These are phyloP conservation scores for Genyomyrus donnyi DNA, from an alignment of 2,113 vertebrate species.

Conservation along the genomic window DNA sequence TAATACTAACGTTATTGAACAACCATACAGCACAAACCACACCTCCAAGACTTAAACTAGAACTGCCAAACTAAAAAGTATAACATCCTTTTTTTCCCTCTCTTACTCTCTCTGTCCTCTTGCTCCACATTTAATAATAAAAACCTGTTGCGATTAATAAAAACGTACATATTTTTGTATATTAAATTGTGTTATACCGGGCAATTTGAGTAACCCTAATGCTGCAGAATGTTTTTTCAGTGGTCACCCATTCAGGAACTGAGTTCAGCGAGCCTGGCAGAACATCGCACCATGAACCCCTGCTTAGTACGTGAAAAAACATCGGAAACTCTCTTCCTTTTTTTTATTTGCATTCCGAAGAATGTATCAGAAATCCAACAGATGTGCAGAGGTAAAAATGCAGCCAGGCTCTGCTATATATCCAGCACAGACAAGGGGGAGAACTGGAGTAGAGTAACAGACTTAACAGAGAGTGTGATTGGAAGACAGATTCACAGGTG, in stretches of 20 bases:
- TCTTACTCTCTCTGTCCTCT: background rate
- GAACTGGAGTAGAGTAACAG: slow-evolving; percentile 69
- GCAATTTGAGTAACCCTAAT: background rate
- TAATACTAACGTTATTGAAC: background rate
- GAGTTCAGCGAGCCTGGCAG: slow-evolving; percentile 41
- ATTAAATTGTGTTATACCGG: background rate
- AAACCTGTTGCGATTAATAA: background rate
- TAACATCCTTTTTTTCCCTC: background rate
- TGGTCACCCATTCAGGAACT: slow-evolving; percentile 58
- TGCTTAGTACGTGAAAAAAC: slow-evolving; percentile 64
- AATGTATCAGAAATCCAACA: slow-evolving; percentile 67
- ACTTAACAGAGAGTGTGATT: slow-evolving; percentile 75
- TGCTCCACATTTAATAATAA: background rate
- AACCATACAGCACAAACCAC: background rate
- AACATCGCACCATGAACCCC: slow-evolving; percentile 67
- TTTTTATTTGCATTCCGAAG: slow-evolving; percentile 75
- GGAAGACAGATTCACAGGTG: slow-evolving; percentile 63
- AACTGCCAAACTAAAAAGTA: background rate
- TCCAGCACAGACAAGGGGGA: slow-evolving; percentile 70
- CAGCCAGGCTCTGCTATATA: slow-evolving; percentile 75
- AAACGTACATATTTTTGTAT: background rate
- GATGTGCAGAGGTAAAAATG: slow-evolving; percentile 71
- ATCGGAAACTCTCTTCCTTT: slow-evolving; percentile 66
- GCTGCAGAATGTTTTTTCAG: slow-evolving; percentile 33
- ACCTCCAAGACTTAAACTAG: background rate